These are phyloP conservation scores for Gibbula magus DNA, from an alignment of 2,888 invertebrate genomes.

Conservation along the genomic window DNA sequence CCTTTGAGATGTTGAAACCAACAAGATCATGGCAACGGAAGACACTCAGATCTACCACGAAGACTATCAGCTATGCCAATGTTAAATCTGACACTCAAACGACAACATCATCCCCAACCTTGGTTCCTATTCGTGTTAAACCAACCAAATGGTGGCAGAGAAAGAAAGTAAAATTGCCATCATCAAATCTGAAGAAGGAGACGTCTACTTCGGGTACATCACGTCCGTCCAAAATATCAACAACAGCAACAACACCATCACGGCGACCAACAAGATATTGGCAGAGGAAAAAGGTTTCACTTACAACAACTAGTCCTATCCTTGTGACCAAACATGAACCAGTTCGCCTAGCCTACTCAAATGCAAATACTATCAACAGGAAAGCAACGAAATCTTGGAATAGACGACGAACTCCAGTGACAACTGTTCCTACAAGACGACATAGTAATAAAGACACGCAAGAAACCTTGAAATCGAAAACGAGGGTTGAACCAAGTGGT, in stretches of 20 bases:
- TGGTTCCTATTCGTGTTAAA: background rate
- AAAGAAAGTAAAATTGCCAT: background rate
- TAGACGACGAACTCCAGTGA: background rate
- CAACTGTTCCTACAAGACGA: background rate
- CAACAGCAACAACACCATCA: background rate
- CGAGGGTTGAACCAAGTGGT: background rate
- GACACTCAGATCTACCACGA: background rate
- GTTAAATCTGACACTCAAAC: background rate
- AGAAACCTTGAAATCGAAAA: background rate
- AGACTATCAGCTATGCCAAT: no score
- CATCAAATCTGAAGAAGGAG: background rate
- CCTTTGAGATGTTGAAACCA: background rate
- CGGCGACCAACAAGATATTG: background rate
- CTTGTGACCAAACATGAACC: background rate
- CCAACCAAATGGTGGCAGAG: background rate
- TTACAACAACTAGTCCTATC: background rate
- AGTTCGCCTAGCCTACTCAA: background rate
- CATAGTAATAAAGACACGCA: background rate
- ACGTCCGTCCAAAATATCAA: no score
- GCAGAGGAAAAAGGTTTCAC: background rate
- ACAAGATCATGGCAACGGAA: slow-evolving; percentile 7
- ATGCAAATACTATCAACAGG: background rate
- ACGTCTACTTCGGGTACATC: background rate
- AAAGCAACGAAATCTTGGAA: background rate
- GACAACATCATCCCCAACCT: background rate